Evolutionary conservation across 2,888 invertebrate genomes (phyloP).

Genomic region (Ichneumoninae sp.): DNA sequence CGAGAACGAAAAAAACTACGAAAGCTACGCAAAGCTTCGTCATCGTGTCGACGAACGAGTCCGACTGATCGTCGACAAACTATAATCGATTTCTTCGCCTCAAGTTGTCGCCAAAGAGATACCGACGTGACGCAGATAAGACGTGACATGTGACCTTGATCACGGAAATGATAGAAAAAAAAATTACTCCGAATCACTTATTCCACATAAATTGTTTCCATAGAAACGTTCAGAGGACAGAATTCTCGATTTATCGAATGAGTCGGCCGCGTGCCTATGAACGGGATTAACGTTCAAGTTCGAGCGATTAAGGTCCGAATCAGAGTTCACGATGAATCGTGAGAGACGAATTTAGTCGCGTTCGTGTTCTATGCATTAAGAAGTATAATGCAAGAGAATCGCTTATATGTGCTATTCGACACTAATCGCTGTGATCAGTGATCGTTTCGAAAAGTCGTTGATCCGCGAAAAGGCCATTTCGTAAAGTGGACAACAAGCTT

Average conservation of each 20-base stretch:
- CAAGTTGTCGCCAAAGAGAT: background rate
- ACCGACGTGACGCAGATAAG: conserved; percentile 29
- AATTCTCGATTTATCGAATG: background rate
- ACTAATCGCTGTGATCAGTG: background rate
- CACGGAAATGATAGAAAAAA: conserved; percentile 14
- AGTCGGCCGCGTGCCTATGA: background rate
- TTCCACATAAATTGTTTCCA: conserved; percentile 10
- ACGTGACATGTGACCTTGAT: conserved; percentile 27
- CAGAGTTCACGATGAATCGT: background rate
- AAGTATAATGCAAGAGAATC: background rate
- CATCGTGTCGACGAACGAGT: conserved; percentile 10
- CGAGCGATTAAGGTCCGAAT: background rate
- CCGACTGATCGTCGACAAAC: conserved; percentile 15
- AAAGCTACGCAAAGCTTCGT: background rate
- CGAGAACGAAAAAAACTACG: background rate
- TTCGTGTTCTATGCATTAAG: background rate
- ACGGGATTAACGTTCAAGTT: background rate
- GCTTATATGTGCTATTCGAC: background rate
- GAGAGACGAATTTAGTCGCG: background rate
- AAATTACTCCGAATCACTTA: background rate
- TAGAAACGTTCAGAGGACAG: background rate
- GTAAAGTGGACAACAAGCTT: background rate
- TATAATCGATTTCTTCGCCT: background rate
- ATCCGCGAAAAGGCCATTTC: background rate
- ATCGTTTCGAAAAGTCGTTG: background rate